Conservation (phyloP, 2,888 invertebrate species). For the Amiota mariae region DNA sequence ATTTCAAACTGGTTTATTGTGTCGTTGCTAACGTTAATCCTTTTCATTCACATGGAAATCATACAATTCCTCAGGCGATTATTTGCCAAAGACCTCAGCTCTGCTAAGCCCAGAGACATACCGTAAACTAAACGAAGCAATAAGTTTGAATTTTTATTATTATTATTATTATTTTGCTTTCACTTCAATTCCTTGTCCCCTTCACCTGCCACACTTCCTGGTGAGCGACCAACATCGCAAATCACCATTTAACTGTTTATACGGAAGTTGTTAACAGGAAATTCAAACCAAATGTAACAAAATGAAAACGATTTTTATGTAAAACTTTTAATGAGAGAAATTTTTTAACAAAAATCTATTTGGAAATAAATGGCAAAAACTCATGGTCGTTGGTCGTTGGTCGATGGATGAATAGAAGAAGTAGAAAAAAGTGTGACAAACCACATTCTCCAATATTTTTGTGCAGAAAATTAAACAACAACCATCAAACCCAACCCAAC, state of each 20-base stretch:
- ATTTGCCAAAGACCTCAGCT: slow-evolving; percentile 5
- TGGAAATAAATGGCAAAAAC: not conserved
- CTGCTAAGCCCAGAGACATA: not conserved
- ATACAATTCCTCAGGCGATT: slow-evolving; percentile 28
- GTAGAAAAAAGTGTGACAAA: not conserved
- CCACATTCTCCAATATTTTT: not conserved
- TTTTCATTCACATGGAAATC: slow-evolving; percentile 53
- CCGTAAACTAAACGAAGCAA: slow-evolving; percentile 7
- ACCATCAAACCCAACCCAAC: slow-evolving; percentile 31
- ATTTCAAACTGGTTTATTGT: not conserved
- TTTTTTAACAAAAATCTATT: slow-evolving; percentile 9
- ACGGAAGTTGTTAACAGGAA: slow-evolving; percentile 19
- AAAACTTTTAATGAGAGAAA: slow-evolving; percentile 22
- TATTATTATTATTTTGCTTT: slow-evolving; percentile 8
- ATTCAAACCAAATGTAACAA: not conserved
- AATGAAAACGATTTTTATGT: not conserved
- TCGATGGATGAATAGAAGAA: not conserved
- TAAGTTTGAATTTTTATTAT: slow-evolving; percentile 10
- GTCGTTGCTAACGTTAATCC: slow-evolving; percentile 52
- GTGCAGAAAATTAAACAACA: not conserved
- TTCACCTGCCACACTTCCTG: not conserved
- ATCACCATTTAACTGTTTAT: slow-evolving; percentile 13
- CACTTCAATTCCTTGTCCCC: not conserved
- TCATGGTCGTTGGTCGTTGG: not conserved
- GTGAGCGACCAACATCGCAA: not conserved